phyloP scores from a whole-genome alignment of 1,140 invertebrate genomes.

The Lordiphosa collinella region DNA sequence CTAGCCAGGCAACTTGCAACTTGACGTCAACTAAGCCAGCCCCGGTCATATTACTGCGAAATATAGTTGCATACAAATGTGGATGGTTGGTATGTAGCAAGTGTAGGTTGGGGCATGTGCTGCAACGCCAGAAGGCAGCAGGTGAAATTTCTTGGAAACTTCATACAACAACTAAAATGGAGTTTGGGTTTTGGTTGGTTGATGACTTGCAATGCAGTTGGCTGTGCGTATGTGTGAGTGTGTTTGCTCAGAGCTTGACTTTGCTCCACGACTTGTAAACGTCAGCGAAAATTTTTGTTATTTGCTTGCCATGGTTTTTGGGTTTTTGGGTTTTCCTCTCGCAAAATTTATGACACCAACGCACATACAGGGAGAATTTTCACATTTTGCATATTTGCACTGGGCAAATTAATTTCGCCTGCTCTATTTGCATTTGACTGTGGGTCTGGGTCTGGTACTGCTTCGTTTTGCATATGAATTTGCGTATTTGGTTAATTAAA shows the following conservation, averaged over 20 bases:
- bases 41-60: slow-evolving; percentile 50
- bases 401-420: slow-evolving; percentile 54
- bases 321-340: slow-evolving; percentile 19
- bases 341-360: slow-evolving; percentile 47
- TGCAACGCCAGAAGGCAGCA: slow-evolving; percentile 36
- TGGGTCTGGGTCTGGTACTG: neutral
- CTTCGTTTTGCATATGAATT: slow-evolving; percentile 1
- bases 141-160: slow-evolving; percentile 71
- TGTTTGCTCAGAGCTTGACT: slow-evolving; percentile 39
- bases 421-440: slow-evolving; percentile 42
- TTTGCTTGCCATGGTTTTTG: slow-evolving; percentile 27
- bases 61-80: slow-evolving; percentile 25
- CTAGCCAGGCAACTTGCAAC: slow-evolving; percentile 20
- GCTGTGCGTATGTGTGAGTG: slow-evolving; percentile 2
- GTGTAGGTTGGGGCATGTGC: slow-evolving; percentile 9
- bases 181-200: slow-evolving; percentile 7
- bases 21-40: slow-evolving; percentile 50
- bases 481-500: slow-evolving; percentile 51
- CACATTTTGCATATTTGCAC: slow-evolving; percentile 39
- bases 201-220: slow-evolving; percentile 31
- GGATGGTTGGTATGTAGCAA: neutral
- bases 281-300: slow-evolving; percentile 51
- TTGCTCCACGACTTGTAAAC: slow-evolving; percentile 19
- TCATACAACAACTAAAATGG: slow-evolving; percentile 15
- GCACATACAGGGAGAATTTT: slow-evolving; percentile 17